Evolutionary conservation across 2,113 vertebrate species (phyloP).

Genomic region (Propithecus coquereli): DNA sequence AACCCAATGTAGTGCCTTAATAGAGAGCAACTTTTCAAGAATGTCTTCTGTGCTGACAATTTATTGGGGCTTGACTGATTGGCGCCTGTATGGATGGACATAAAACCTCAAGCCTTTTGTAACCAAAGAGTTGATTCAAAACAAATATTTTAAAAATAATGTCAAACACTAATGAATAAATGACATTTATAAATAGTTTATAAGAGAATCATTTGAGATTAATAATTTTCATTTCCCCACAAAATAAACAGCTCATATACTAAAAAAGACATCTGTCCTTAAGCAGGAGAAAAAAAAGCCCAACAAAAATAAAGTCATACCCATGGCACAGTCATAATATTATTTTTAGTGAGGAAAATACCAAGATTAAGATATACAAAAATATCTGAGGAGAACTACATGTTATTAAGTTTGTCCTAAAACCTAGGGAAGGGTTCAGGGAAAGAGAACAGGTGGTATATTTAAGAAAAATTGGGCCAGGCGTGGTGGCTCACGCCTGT

Average conservation of each 20-base stretch:
- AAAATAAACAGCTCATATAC: slow-evolving; percentile 60
- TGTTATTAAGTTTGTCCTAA: not conserved
- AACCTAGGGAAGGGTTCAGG: not conserved
- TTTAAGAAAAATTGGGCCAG: not conserved
- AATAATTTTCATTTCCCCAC: slow-evolving; percentile 44
- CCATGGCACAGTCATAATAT: not conserved
- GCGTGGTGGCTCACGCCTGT: no score
- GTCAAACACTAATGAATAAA: slow-evolving; percentile 39
- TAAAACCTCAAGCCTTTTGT: slow-evolving; percentile 32
- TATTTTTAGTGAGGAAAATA: slow-evolving; percentile 39
- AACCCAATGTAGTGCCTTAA: not conserved
- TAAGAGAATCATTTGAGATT: slow-evolving; percentile 49
- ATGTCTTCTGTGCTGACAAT: slow-evolving; percentile 20
- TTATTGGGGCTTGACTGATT: slow-evolving; percentile 23
- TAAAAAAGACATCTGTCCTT: slow-evolving; percentile 26
- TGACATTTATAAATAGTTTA: slow-evolving; percentile 41
- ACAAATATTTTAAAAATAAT: slow-evolving; percentile 47
- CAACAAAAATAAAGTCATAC: slow-evolving; percentile 43
- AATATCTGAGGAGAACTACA: not conserved
- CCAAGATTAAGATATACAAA: slow-evolving; percentile 28
- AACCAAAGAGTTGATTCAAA: slow-evolving; percentile 55
- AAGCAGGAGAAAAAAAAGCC: slow-evolving; percentile 14
- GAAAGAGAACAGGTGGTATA: not conserved
- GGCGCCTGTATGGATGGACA: not conserved
- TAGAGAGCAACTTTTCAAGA: not conserved